A percentile compares a stretch with the other conserved stretches of the same genome.
Evolutionary conservation across 2,888 invertebrate species (phyloP).

Genomic region (Physocephala rufipes): DNA sequence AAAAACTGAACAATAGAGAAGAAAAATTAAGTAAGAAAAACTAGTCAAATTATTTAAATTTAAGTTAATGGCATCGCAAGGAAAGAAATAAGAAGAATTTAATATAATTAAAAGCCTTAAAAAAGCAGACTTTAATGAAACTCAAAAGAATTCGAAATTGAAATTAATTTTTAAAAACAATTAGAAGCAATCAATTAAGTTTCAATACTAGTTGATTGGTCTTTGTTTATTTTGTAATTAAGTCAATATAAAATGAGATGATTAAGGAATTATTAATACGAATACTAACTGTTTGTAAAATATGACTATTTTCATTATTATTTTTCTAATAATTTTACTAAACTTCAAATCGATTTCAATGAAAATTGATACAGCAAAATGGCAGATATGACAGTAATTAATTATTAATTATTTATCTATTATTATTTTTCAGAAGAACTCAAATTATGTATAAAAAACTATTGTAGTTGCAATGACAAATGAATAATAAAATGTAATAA

Average conservation of each 20-base stretch:
- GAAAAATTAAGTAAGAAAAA: slow-evolving; percentile 51
- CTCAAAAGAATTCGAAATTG: background rate
- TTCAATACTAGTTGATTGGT: background rate
- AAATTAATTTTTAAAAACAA: background rate
- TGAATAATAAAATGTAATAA: slow-evolving; percentile 33
- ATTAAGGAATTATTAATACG: slow-evolving; percentile 30
- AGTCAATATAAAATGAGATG: background rate
- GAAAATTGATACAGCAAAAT: slow-evolving; percentile 33
- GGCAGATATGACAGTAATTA: slow-evolving; percentile 35
- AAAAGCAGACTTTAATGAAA: background rate
- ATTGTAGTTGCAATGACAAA: slow-evolving; percentile 30
- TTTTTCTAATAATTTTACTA: slow-evolving; percentile 28
- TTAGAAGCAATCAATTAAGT: background rate
- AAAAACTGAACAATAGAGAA: slow-evolving; percentile 40
- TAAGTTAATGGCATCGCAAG: slow-evolving; percentile 46
- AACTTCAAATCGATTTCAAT: slow-evolving; percentile 41
- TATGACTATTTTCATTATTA: slow-evolving; percentile 40
- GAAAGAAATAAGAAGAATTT: background rate
- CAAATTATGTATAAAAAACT: slow-evolving; percentile 19
- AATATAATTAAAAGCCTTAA: background rate
- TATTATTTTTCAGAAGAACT: slow-evolving; percentile 17
- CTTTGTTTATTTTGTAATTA: background rate
- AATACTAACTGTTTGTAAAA: slow-evolving; percentile 42
- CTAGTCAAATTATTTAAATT: slow-evolving; percentile 61
- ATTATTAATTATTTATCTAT: slow-evolving; percentile 35